Conservation (phyloP, 2,888 invertebrate genomes). For the Germaria angustata region DNA sequence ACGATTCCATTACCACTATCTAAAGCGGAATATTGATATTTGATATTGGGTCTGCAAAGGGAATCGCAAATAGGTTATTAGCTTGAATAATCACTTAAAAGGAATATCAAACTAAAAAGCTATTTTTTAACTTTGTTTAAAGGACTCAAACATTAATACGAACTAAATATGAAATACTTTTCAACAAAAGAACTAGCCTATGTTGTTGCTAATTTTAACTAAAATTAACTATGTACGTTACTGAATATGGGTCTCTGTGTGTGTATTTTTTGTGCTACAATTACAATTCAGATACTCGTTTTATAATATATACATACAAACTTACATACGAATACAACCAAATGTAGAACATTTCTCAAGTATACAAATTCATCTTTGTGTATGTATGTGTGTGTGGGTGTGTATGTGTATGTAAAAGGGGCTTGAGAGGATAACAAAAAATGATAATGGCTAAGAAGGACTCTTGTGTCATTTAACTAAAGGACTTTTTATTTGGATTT, state of each 20-base stretch:
- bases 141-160: background rate
- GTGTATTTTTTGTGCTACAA: background rate
- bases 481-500: conserved; percentile 24
- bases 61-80: conserved; percentile 10
- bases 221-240: conserved; percentile 1
- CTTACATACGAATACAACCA: conserved; percentile 45
- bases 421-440: background rate
- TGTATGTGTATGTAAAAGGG: background rate
- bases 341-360: conserved; percentile 35
- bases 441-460: conserved; percentile 48
- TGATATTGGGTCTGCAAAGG: conserved; percentile 77
- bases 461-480: conserved; percentile 55
- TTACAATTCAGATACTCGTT: conserved; percentile 17
- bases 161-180: background rate
- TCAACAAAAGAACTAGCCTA: background rate
- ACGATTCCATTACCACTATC: conserved; percentile 82
- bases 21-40: conserved; percentile 85
- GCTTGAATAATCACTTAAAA: background rate
- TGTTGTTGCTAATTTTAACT: conserved; percentile 1
- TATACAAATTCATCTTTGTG: background rate
- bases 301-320: conserved; percentile 54
- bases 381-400: background rate
- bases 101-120: background rate
- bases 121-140: background rate
- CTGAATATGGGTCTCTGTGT: background rate